Base-by-base conservation (phyloP, 2,113 vertebrate genomes). In the Poecilia latipinna region DNA sequence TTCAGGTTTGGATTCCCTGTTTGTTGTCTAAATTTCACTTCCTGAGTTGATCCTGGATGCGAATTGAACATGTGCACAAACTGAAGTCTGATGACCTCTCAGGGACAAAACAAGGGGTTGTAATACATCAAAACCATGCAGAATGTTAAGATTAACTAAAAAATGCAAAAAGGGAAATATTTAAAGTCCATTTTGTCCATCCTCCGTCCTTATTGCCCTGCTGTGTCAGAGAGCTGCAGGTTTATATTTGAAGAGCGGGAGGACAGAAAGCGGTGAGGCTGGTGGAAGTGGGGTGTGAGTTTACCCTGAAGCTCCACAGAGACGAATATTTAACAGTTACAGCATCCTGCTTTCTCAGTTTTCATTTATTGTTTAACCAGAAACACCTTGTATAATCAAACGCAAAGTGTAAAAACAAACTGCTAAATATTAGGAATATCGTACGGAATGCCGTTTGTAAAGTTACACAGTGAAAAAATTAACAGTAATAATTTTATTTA, bases 11-110 rank as follows among this genome's bases (percentile, higher is more conserved):
- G 31, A 15, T 19, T 31, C 29, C 13, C 61, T 63, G 29, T 19
- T 8, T 32, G 10, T 63, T 15, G 2, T 31, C 74, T 79, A 71
- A 73, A 74, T 70, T 77, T 82, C 83, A 85, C 88, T 90, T 92
- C 91, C 91, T 92, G 91, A 92, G 89, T 90, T 88, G 74, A 78
- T 85, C 77, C 82, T 81, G 75, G 78, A 86, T 82, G 73, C 75
- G 68, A 83, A 80, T 44, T 39, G 35, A 72, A 67, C 63, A 39
- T 28, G 66, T 77, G 74, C 77, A 72, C 79, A 71, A 24, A 0
- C 64, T 69, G 65, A 77, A 31, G 48, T 74, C 67, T 31, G 62
- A 51, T 69, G 64, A 66, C 42, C 48, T 63, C 48, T 57, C 51
- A 57, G 51, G 51, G 22, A 57, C 51, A 57, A 11, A 48, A 32